Base-by-base conservation (phyloP, 2,797 vertebrate species). In the Poliocrania exsul region DNA sequence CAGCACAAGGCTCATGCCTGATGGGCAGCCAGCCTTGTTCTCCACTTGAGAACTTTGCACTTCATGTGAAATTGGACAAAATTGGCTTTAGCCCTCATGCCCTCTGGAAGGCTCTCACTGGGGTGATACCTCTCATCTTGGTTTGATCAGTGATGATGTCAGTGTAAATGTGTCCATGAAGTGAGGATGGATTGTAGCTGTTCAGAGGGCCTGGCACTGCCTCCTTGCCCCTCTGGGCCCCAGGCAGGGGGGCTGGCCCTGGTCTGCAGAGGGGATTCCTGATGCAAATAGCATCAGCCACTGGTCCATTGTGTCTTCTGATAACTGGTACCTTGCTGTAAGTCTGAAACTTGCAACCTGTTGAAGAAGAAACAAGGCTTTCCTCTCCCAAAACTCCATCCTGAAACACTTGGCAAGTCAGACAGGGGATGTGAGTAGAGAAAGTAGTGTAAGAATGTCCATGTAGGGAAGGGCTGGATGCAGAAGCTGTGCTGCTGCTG, bases 281-380 rank as follows among this genome's bases (percentile, higher is more conserved):
- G n/a, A 13, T 3, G 12, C 16, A 2, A 20, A 38, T 3, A 3
- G 29, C 5, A 3, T 12, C 49, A 72, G 57, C 33, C 4, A 2
- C 37, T 2, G 10, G 9, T 0, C 20, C 57, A 3, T 0, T 0
- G 0, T 8, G 26, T 24, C 40, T 23, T 21, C 25, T 7, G 9
- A 1, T 14, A 4, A 0, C 54, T 3, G 1, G 25, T 16, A 2
- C 18, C 74, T 29, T 15, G 5, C 2, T 0, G 17, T 9, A 16
- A 21, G 13, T 5, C 44, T n/a, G 44, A 13, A 42, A 44, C 64
- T 73, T 49, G 6, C 10, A 38, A 26, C 51, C 56, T 40, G 31
- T 17, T 37, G 69, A 13, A 74, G 80, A 87, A 60, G 74, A 28
- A 17, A 25, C 17, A 28, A 71, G 35, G 7, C 35, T 62, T 56